Evolutionary conservation across 2,888 invertebrate species (phyloP), one percentile per base, ranked within the genome.

Genomic region (Pyrocoelia pectoralis): DNA sequence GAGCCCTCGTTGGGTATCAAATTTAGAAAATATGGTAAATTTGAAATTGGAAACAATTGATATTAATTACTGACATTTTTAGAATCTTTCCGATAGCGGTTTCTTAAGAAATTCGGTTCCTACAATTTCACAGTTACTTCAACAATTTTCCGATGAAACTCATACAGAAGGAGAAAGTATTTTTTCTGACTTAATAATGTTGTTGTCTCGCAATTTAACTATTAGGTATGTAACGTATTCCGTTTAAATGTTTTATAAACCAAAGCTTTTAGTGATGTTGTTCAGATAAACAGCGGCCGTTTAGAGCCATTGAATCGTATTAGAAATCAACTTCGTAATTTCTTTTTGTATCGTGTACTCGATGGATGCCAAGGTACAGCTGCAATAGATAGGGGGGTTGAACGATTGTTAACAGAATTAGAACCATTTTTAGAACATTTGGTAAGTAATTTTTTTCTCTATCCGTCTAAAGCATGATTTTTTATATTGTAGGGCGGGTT

Each of bases 291-390:
- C 79, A 61, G 76, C 73, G 75, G 80, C 68, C 64, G 80, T 72
- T 61, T 77, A 14, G 75, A 78, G 18, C 81, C 84, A 0, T 74
- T 87, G 33, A 79, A 81, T 61, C 79, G 81, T 43, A 78, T 86
- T 41, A 79, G 82, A 40, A 75, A 72, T 4, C 82, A 81, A 17
- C 74, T 87, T 24, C 79, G 81, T 56, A 77, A 79, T 38, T 86
- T 86, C 74, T 77, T 86, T 38, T 69, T 77, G 12, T 77, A 79
- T 5, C 74, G 82, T 3, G 76, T 86, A 1, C 76, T 85, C 54
- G 74, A 83, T 17, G 83, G 81, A 41, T 74, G 75, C 6, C 77
- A 80, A 1, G 80, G 78, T 0, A 74, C 79, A 3, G 79, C 78
- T 13, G 82, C 82, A 53, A 77, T 85, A 15, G 74, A 80, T 13